Percentiles rank a stretch among this genome's conserved stretches.
These are phyloP conservation scores for Cyclopterus lumpus DNA, from an alignment of 2,797 vertebrate species.

Conservation along the genomic window DNA sequence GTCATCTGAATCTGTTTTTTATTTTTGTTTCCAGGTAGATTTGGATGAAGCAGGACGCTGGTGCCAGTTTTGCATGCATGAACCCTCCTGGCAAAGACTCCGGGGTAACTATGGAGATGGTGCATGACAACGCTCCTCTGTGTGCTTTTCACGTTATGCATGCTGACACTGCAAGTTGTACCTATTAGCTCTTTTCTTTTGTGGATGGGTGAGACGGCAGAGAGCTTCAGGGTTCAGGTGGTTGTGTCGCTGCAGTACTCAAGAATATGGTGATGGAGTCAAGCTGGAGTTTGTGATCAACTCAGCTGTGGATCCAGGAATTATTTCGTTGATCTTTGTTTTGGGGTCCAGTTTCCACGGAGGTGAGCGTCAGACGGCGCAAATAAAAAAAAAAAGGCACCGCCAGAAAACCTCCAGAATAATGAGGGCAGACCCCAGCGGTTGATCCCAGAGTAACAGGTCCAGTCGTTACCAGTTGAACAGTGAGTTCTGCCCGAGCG, in stretches of 20 bases:
- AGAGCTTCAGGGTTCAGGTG: background rate
- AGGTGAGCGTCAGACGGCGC: background rate
- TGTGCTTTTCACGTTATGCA: constrained; percentile 4
- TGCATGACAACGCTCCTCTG: background rate
- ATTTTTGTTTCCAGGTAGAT: background rate
- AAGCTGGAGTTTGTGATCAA: constrained; percentile 1
- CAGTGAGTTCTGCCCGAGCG: constrained; percentile 91
- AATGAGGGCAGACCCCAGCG: constrained; percentile 16
- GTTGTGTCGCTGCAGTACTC: constrained; percentile 13
- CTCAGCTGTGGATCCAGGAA: background rate
- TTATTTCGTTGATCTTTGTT: background rate
- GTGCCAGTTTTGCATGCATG: background rate
- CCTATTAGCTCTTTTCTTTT: background rate
- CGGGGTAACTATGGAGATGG: background rate
- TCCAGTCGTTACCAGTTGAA: constrained; percentile 90
- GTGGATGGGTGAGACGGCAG: background rate
- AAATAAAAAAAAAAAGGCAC: constrained; percentile 27
- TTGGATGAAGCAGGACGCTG: constrained; percentile 1
- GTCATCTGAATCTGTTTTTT: background rate
- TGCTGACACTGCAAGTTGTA: constrained; percentile 12
- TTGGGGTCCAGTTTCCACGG: background rate
- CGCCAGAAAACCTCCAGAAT: background rate
- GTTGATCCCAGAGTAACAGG: constrained; percentile 35
- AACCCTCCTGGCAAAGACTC: background rate
- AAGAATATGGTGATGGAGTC: constrained; percentile 1